phyloP scores from a whole-genome alignment of 2,113 vertebrate genomes.

The Rhabdomys dilectus region DNA sequence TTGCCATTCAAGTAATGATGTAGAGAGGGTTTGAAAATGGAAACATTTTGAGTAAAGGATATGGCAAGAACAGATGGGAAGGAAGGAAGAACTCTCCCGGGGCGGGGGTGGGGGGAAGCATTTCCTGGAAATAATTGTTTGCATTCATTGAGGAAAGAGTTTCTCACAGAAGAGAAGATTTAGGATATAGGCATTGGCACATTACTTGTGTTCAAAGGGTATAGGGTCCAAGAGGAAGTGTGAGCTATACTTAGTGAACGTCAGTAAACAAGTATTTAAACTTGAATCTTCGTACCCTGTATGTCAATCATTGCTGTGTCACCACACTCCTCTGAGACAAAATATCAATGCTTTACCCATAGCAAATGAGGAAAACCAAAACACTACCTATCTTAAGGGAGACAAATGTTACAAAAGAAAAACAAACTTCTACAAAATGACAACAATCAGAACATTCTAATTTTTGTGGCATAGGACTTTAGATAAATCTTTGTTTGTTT shows the following conservation, averaged over 20 bases:
- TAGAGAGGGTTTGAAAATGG: neutral
- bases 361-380: neutral
- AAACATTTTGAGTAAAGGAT: neutral
- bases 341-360: accelerated
- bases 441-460: neutral
- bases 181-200: neutral
- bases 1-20: neutral
- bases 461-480: neutral
- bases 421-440: neutral
- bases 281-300: neutral
- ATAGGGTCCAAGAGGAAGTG: neutral
- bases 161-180: neutral
- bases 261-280: neutral
- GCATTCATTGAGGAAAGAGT: neutral
- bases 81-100: neutral
- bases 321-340: neutral
- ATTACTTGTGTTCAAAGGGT: neutral
- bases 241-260: neutral
- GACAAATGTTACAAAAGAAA: neutral
- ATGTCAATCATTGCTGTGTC: neutral
- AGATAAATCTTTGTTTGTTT: neutral
- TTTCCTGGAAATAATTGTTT: neutral
- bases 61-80: neutral
- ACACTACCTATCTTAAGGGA: neutral
- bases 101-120: no score